A percentile compares a stretch with the other conserved stretches of the same genome.
phyloP scores from a whole-genome alignment of 2,888 invertebrate genomes.

The Maniola hyperantus region DNA sequence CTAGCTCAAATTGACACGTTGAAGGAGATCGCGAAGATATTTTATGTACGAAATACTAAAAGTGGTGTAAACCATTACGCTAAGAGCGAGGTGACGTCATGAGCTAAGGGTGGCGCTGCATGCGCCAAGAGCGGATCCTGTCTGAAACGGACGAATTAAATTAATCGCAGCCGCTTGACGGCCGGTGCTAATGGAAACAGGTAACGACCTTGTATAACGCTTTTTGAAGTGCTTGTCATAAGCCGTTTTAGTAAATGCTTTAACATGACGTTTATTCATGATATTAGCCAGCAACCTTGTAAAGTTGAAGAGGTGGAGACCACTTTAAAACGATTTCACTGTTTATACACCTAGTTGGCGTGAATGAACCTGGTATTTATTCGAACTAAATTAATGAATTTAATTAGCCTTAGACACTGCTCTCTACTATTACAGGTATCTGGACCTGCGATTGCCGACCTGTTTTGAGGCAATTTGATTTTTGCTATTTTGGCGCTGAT shows the following conservation, averaged over 20 bases:
- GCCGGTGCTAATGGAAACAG: constrained; percentile 70
- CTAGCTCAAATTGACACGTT: constrained; percentile 23
- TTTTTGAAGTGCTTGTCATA: constrained; percentile 48
- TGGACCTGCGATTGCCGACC: too few species aligned
- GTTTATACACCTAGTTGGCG: not conserved
- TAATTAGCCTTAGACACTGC: too few species aligned
- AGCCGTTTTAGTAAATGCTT: constrained; percentile 27
- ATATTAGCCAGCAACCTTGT: not conserved
- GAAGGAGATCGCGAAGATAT: constrained; percentile 38
- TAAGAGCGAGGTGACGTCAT: constrained; percentile 50
- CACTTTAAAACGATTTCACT: not conserved
- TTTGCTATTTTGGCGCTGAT: too few species aligned
- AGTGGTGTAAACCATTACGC: constrained; percentile 59
- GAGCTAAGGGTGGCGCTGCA: constrained; percentile 51
- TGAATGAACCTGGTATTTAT: not conserved
- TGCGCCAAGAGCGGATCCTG: constrained; percentile 62
- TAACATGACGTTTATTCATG: constrained; percentile 14
- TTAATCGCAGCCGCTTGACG: constrained; percentile 69
- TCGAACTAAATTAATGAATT: too few species aligned
- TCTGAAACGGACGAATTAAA: constrained; percentile 71
- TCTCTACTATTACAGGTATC: too few species aligned
- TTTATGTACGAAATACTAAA: constrained; percentile 48
- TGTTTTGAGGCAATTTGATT: too few species aligned
- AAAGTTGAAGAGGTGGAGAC: not conserved
- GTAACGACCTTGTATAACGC: constrained; percentile 57